These are phyloP conservation scores for Thymelicus lineola DNA, from an alignment of 2,888 invertebrate genomes.

Conservation along the genomic window DNA sequence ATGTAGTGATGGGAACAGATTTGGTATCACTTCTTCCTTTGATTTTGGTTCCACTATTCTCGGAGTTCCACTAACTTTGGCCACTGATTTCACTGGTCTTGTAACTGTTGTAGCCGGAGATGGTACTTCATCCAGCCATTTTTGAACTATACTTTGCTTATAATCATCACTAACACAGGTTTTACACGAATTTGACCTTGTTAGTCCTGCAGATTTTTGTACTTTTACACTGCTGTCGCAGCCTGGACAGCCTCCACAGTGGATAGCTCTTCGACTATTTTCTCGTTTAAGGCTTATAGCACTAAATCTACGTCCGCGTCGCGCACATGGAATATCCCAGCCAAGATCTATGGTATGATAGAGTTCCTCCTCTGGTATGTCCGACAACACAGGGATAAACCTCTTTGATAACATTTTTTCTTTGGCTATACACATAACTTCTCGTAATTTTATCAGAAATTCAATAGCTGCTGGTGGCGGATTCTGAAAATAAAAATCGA, in stretches of 20 bases:
- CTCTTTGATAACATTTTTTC: constrained; percentile 93
- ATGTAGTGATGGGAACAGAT: constrained; percentile 50
- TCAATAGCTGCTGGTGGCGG: constrained; percentile 96
- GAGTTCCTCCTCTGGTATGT: constrained; percentile 92
- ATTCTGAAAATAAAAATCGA: constrained; percentile 82
- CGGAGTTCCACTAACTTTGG: constrained; percentile 76
- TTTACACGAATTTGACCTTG: constrained; percentile 82
- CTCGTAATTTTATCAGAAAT: constrained; percentile 94
- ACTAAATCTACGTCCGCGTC: constrained; percentile 83
- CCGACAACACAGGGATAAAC: constrained; percentile 90
- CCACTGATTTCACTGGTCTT: constrained; percentile 65
- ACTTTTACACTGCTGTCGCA: constrained; percentile 77
- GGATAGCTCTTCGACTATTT: constrained; percentile 84
- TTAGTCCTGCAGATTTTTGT: constrained; percentile 61
- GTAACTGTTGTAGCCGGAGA: constrained; percentile 53
- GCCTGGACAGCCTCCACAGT: constrained; percentile 89
- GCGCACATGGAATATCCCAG: constrained; percentile 78
- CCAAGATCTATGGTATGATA: constrained; percentile 78
- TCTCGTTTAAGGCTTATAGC: constrained; percentile 86
- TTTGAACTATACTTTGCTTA: constrained; percentile 90
- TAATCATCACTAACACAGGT: constrained; percentile 87
- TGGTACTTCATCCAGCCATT: constrained; percentile 91
- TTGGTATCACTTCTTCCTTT: constrained; percentile 51
- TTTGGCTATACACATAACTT: constrained; percentile 95
- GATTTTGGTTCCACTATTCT: constrained; percentile 63